Percentiles rank a stretch among this genome's conserved stretches.
Evolutionary conservation across 2,888 invertebrate genomes (phyloP).

Genomic region (Hirtodrosophila duncani): DNA sequence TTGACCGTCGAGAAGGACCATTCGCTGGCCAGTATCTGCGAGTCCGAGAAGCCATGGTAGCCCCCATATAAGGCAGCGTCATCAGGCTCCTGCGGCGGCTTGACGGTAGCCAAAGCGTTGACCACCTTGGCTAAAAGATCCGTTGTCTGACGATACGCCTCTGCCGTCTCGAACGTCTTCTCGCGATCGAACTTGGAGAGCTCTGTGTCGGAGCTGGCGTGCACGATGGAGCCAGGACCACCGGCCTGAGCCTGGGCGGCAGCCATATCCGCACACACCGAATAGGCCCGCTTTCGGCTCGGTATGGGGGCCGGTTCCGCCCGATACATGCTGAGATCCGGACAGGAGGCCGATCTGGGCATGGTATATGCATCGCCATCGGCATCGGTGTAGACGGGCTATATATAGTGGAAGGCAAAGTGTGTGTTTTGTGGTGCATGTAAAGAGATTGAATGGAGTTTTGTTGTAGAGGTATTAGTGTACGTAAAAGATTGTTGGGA

Average conservation of each 20-base stretch:
- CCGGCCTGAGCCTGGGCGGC: constrained; percentile 35
- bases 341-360: constrained; percentile 83
- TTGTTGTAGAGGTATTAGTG: too few species aligned
- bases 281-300: constrained; percentile 82
- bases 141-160: constrained; percentile 86
- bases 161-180: constrained; percentile 83
- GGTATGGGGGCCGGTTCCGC: constrained; percentile 79
- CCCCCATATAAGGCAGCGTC: constrained; percentile 76
- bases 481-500: constrained; percentile 2
- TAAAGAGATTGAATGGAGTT: constrained; percentile 35
- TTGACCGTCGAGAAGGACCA: constrained; percentile 79
- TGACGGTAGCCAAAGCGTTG: constrained; percentile 84
- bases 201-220: constrained; percentile 89
- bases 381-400: constrained; percentile 88
- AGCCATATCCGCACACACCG: constrained; percentile 81
- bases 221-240: constrained; percentile 51
- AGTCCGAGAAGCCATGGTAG: constrained; percentile 85
- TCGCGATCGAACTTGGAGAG: constrained; percentile 87
- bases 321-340: constrained; percentile 84
- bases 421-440: constrained; percentile 48
- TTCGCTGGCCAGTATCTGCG: constrained; percentile 86
- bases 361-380: constrained; percentile 69
- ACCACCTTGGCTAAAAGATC: constrained; percentile 88
- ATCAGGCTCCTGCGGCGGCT: constrained; percentile 77
- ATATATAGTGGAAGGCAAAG: constrained; percentile 43